Conservation (phyloP, 2,113 vertebrate genomes). For the Baryphthengus martii region DNA sequence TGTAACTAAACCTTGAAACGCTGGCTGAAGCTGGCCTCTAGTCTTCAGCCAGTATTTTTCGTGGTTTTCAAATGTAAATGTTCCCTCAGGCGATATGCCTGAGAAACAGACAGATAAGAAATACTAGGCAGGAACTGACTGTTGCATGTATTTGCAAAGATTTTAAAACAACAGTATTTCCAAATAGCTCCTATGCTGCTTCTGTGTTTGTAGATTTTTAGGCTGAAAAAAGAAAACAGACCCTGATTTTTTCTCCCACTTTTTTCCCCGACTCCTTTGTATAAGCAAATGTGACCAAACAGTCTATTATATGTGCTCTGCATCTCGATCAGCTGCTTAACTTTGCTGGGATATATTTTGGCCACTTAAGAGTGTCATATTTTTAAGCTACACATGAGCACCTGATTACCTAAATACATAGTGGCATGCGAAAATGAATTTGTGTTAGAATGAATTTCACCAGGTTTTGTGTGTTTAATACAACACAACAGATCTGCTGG, state of each 20-base stretch:
- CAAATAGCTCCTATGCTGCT: background rate
- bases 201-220: background rate
- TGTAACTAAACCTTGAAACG: constrained; percentile 17
- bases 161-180: background rate
- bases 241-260: background rate
- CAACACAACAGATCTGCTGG: background rate
- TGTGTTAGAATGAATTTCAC: background rate
- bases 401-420: background rate
- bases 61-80: background rate
- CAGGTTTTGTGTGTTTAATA: background rate
- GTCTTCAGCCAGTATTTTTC: background rate
- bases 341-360: background rate
- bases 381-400: background rate
- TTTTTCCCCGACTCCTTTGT: background rate
- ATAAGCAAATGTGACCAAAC: background rate
- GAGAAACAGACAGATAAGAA: constrained; percentile 12
- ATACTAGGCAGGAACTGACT: background rate
- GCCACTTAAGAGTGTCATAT: background rate
- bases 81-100: background rate
- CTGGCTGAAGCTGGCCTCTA: background rate
- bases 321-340: background rate
- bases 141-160: background rate
- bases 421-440: background rate
- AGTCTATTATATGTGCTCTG: background rate
- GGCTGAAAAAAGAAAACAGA: background rate